Percentiles rank a stretch among this genome's conserved stretches.
Conservation (phyloP, 2,797 vertebrate genomes). For the Lates japonicus region DNA sequence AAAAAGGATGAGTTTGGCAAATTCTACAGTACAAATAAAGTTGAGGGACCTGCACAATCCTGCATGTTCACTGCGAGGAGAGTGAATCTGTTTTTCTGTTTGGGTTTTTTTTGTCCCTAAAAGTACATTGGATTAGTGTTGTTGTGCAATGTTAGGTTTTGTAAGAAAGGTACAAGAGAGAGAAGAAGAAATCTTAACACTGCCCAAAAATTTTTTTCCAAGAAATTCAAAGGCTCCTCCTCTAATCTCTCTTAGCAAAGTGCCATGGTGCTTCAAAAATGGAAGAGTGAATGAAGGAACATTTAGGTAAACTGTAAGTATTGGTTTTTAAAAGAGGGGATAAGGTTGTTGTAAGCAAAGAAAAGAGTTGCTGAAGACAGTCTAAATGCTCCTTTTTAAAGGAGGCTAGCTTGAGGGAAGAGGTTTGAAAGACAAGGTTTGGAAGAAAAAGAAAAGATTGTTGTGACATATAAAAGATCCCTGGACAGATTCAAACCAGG, state of each 20-base stretch:
- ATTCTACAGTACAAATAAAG: constrained; percentile 16
- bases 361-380: neutral
- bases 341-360: constrained; percentile 2
- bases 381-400: neutral
- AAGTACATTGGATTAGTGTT: constrained; percentile 19
- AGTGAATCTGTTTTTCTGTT: neutral
- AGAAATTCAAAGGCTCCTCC: neutral
- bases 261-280: constrained; percentile 76
- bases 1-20: constrained; percentile 46
- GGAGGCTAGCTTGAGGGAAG: neutral
- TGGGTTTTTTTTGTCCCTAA: neutral
- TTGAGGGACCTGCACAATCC: constrained; percentile 3
- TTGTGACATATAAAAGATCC: neutral
- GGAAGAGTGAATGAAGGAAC: constrained; percentile 35
- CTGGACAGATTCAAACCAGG: neutral
- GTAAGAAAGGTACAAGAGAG: neutral
- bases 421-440: neutral
- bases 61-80: constrained; percentile 4
- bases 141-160: neutral
- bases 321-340: constrained; percentile 20
- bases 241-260: constrained; percentile 68
- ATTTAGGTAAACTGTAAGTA: neutral
- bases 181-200: constrained; percentile 9
- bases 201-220: constrained; percentile 23
- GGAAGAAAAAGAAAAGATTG: constrained; percentile 7